phyloP scores from a whole-genome alignment of 2,113 vertebrate genomes.

The Barbus barbus region DNA sequence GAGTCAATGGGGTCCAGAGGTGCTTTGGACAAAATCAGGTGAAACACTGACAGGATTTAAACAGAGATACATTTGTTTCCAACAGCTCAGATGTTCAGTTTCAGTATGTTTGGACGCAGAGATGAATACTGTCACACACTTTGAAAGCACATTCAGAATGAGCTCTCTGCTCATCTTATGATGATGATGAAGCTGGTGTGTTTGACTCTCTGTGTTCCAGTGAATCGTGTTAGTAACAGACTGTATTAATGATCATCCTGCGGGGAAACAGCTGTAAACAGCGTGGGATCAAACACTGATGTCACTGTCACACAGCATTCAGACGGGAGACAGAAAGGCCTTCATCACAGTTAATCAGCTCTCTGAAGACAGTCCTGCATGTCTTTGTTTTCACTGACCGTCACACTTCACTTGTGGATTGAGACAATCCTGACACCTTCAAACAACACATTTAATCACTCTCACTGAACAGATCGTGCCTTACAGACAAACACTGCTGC shows the following conservation, averaged over 20 bases:
- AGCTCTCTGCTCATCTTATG: neutral
- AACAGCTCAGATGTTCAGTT: too few species aligned
- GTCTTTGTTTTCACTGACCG: too few species aligned
- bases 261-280: neutral
- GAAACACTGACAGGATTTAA: too few species aligned
- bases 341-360: neutral
- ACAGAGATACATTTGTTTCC: too few species aligned
- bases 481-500: too few species aligned
- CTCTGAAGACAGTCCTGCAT: neutral
- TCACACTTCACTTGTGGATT: slow-evolving; percentile 4
- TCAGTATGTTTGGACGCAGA: too few species aligned
- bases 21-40: too few species aligned
- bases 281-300: too few species aligned
- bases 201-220: neutral
- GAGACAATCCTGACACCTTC: slow-evolving; percentile 2
- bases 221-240: neutral
- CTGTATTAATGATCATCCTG: slow-evolving; percentile 3
- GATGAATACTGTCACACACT: too few species aligned
- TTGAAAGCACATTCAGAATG: too few species aligned
- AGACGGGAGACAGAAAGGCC: neutral
- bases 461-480: neutral
- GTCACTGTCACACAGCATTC: too few species aligned
- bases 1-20: too few species aligned
- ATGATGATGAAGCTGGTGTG: neutral
- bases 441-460: neutral